Percentiles rank a stretch among this genome's conserved stretches.
phyloP scores from a whole-genome alignment of 2,797 vertebrate genomes.

The Xenops minutus region DNA sequence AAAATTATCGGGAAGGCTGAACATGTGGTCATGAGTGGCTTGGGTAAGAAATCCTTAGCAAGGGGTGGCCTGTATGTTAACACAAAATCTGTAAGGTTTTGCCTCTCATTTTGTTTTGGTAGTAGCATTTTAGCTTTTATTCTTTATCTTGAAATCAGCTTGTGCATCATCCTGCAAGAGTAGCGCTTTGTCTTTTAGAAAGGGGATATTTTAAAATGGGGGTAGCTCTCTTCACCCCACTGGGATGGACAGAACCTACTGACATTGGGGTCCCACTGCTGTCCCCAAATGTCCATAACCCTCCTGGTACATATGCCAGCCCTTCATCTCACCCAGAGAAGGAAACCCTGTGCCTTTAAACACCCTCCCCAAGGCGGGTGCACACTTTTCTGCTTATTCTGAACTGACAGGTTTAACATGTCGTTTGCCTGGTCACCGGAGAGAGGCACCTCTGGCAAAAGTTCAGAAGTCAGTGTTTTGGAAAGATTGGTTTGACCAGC shows the following conservation, averaged over 20 bases:
- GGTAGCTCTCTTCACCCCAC: neutral
- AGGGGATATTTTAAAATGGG: neutral
- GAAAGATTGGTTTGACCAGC: conserved; percentile 72
- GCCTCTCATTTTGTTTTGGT: neutral
- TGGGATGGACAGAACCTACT: neutral
- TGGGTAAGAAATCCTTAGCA: neutral
- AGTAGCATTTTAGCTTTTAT: neutral
- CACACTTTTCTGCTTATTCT: conserved; percentile 61
- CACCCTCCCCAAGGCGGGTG: neutral
- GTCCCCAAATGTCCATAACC: neutral
- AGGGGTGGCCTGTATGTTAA: neutral
- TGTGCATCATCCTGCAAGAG: neutral
- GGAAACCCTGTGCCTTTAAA: conserved; percentile 57
- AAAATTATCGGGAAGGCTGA: neutral
- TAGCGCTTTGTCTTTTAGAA: neutral
- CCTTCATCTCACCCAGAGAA: neutral
- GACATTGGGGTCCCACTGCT: fast-evolving
- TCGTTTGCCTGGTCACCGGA: conserved; percentile 60
- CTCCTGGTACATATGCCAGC: neutral
- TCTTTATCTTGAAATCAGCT: neutral
- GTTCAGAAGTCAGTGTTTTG: conserved; percentile 74
- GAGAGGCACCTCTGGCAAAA: conserved; percentile 70
- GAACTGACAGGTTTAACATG: conserved; percentile 64
- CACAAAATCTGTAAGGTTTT: neutral
- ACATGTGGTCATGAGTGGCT: neutral